Evolutionary conservation across 1,140 invertebrate species (phyloP), one percentile per base, ranked within the genome.

Genomic region (Chlorops oryzae): DNA sequence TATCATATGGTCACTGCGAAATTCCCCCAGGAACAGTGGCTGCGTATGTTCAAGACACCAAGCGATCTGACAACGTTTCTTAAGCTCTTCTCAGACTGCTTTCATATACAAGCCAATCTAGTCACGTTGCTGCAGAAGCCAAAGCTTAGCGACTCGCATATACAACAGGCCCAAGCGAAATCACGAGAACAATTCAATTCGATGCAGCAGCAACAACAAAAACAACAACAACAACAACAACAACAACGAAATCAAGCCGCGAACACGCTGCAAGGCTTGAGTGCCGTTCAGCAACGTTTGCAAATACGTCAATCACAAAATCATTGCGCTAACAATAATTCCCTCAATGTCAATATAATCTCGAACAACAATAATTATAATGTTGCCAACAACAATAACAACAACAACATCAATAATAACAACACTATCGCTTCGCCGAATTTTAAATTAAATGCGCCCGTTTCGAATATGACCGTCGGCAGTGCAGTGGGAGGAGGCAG

Each of bases 21-120:
- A 56, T 85, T 91, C 59, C 81, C 86, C 13, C 80, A 87, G 64
- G 83, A 85, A 53, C 80, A 83, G 52, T 90, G 86, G 82, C 80
- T 84, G 58, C 80, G 83, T 54, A 84, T 92, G 73, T 92, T 93
- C 58, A 91, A 92, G 70, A 91, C 85, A 6, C 80, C 87, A 1
- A 85, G 85, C 39, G 92, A 95, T 74, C 74, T 95, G 38, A 82
- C 81, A 32, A 90, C 88, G 18, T 94, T 95, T 65, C 74, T 95
- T 3, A 88, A 90, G 73, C 83, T 96, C 75, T 90, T 92, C 65
- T 87, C 89, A 7, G 87, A 94, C 69, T 83, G 86, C 56, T 94
- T 94, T 72, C 86, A 90, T 63, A 88, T 94, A 27, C 90, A 94
- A 70, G 81, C 86, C 37, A 92, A 93, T 75, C 77, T 92, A 59